A percentile compares a stretch with the other conserved stretches of the same genome.
Conservation (phyloP, 1,140 invertebrate species). For the Penaeus vannamei region DNA sequence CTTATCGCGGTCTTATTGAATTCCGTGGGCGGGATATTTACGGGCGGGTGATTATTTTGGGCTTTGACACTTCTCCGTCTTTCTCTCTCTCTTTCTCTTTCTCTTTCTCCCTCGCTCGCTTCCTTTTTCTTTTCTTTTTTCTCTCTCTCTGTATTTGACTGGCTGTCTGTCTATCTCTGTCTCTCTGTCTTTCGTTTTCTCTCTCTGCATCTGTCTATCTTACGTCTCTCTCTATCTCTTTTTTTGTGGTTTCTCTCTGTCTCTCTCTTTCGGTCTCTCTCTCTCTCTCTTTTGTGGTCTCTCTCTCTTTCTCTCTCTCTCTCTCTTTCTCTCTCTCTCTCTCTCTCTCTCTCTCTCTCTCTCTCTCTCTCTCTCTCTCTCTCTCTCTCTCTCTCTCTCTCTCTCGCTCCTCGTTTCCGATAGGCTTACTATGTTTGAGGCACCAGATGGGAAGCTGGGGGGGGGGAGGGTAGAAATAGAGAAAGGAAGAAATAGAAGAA, state of each 20-base stretch:
- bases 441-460: background rate
- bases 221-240: no score
- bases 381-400: background rate
- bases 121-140: background rate
- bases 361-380: background rate
- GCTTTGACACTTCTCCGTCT: conserved; percentile 17
- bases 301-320: background rate
- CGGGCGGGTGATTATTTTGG: conserved; percentile 20
- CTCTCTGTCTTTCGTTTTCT: background rate
- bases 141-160: background rate
- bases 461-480: background rate
- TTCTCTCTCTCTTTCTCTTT: background rate
- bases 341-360: background rate
- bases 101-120: conserved; percentile 4
- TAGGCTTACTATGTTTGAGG: background rate
- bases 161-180: background rate
- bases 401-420: background rate
- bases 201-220: no score
- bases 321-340: no score
- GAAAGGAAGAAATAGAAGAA: no score
- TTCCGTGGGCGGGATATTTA: background rate
- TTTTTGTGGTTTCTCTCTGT: no score
- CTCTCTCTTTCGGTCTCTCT: background rate
- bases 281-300: background rate
- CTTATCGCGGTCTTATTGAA: no score